These are phyloP conservation scores for Typhlichthys subterraneus DNA, from an alignment of 2,797 vertebrate genomes.

Conservation along the genomic window DNA sequence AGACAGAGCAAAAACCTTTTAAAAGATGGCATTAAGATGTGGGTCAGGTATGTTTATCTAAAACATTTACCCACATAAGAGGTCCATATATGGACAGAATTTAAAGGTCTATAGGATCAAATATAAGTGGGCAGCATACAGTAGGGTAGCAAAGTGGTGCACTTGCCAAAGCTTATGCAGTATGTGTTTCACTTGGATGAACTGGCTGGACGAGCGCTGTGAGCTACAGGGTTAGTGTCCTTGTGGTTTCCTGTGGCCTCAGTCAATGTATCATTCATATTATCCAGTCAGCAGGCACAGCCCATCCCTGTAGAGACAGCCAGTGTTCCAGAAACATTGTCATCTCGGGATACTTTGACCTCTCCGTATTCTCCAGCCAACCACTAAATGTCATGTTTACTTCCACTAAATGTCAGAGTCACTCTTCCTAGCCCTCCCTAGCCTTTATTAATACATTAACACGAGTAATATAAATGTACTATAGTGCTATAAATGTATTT, in stretches of 20 bases:
- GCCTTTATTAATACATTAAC: no score
- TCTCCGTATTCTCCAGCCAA: conserved; percentile 7
- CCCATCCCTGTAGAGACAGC: conserved; percentile 29
- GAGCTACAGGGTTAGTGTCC: conserved; percentile 29
- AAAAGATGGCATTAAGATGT: no score
- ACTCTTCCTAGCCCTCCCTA: no score
- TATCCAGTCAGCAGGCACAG: conserved; percentile 46
- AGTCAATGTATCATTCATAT: conserved; percentile 33
- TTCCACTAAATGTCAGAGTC: no score
- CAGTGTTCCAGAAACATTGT: conserved; percentile 38
- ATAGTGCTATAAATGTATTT: no score
- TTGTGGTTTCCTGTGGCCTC: conserved; percentile 54
- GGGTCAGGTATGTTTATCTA: no score
- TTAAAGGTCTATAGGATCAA: conserved; percentile 20
- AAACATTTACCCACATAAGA: no score
- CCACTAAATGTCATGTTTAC: no score
- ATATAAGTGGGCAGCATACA: conserved; percentile 40
- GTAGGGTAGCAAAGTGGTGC: conserved; percentile 16
- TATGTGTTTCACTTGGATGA: conserved; percentile 19
- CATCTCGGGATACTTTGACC: conserved; percentile 44
- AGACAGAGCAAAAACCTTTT: no score
- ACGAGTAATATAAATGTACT: no score
- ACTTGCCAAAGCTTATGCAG: conserved; percentile 17
- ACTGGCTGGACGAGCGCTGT: conserved; percentile 20
- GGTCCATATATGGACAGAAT: no score